Evolutionary conservation across 2,888 invertebrate genomes (phyloP).

Genomic region (Phortica magna): DNA sequence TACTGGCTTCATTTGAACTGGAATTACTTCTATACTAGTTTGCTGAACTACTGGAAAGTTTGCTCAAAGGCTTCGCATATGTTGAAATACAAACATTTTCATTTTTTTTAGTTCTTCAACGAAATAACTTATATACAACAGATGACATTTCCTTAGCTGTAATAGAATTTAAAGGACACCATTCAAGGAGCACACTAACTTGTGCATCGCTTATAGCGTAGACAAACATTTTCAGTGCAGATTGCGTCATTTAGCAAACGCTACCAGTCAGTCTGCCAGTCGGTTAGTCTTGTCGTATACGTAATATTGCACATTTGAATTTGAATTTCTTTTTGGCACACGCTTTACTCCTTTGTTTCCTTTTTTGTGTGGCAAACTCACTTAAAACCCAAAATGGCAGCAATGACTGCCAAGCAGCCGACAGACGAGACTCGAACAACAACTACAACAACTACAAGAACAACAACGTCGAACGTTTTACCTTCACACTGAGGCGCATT

Average conservation of each 20-base stretch:
- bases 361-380: not conserved
- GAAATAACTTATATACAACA: no score
- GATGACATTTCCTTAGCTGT: no score
- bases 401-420: constrained; percentile 11
- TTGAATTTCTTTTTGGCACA: constrained; percentile 40
- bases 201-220: no score
- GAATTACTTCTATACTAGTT: no score
- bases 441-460: constrained; percentile 38
- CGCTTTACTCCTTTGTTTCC: not conserved
- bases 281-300: constrained; percentile 65
- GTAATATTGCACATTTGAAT: constrained; percentile 55
- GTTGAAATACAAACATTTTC: no score
- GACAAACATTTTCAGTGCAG: no score
- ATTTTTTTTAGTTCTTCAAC: no score
- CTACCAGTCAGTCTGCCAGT: constrained; percentile 48
- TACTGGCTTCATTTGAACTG: no score
- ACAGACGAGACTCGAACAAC: constrained; percentile 40
- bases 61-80: no score
- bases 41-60: no score
- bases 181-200: no score
- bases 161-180: no score
- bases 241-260: not conserved
- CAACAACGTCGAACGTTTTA: constrained; percentile 20
- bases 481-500: constrained; percentile 18
- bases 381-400: not conserved